phyloP scores from a whole-genome alignment of 1,140 invertebrate species.

The Bilobella aurantiaca region DNA sequence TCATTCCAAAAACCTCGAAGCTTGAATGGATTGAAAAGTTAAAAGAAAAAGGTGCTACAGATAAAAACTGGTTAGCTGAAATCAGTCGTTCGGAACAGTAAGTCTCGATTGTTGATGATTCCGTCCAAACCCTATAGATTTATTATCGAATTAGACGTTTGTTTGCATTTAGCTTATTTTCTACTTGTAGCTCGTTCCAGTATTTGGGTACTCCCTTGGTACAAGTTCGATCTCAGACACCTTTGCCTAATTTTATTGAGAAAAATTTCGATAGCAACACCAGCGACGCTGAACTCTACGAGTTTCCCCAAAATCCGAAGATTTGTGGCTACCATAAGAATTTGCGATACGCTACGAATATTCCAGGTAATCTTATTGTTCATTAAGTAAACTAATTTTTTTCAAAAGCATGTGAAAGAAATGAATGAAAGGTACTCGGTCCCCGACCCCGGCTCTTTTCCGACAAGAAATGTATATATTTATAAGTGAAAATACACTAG shows the following conservation, averaged over 20 bases:
- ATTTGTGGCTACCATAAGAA: constrained; percentile 46
- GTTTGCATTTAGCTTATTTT: not conserved
- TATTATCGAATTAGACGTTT: not conserved
- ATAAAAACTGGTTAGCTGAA: not conserved
- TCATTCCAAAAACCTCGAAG: constrained; percentile 43
- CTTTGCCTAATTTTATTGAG: constrained; percentile 52
- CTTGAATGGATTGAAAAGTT: not conserved
- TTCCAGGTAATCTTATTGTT: constrained; percentile 54
- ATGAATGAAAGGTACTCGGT: too few species aligned
- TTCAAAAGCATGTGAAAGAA: too few species aligned
- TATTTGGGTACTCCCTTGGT: constrained; percentile 54
- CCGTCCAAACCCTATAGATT: too few species aligned
- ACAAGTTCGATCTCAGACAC: constrained; percentile 52
- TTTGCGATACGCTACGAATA: constrained; percentile 53
- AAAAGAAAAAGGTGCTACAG: not conserved
- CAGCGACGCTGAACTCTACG: not conserved
- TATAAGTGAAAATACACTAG: too few species aligned
- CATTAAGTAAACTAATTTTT: not conserved
- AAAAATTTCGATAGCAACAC: constrained; percentile 42
- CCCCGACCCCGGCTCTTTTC: too few species aligned
- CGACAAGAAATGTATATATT: too few species aligned
- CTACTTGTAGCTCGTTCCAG: constrained; percentile 44
- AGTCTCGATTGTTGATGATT: constrained; percentile 1
- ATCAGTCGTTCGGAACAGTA: constrained; percentile 1
- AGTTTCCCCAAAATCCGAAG: constrained; percentile 49